Conservation (phyloP, 2,888 invertebrate genomes). For the Aphodius sticticus region DNA sequence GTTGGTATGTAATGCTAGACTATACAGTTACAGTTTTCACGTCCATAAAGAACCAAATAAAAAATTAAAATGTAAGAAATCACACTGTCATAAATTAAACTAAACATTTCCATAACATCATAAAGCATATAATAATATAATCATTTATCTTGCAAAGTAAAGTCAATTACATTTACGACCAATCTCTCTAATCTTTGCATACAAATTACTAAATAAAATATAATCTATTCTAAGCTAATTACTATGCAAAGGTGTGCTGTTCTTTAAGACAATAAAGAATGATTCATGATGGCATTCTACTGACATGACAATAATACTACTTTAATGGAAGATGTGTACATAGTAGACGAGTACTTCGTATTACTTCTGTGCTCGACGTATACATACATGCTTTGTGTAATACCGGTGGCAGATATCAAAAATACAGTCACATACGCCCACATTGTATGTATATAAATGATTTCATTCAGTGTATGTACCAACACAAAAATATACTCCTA, state of each 20-base stretch:
- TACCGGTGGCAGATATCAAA: not conserved
- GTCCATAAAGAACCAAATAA: too few species aligned
- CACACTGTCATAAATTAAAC: too few species aligned
- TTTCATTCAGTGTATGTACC: not conserved
- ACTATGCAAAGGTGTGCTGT: not conserved
- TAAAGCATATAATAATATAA: too few species aligned
- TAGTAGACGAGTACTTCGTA: not conserved
- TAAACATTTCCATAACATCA: too few species aligned
- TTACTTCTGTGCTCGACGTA: not conserved
- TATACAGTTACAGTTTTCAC: too few species aligned
- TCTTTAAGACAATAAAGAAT: conserved; percentile 4
- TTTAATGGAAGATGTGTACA: not conserved
- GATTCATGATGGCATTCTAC: not conserved
- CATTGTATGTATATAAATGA: conserved; percentile 4
- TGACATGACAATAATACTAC: conserved; percentile 4
- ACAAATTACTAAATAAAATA: not conserved
- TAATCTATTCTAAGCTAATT: not conserved
- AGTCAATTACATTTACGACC: not conserved
- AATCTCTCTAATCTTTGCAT: too few species aligned
- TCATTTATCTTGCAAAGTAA: not conserved
- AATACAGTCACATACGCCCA: conserved; percentile 4
- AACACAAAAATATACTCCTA: too few species aligned
- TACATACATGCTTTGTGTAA: not conserved
- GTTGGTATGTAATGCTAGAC: too few species aligned
- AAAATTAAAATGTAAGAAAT: too few species aligned